phyloP scores from a whole-genome alignment of 35 echinoderm and acorn worm species.

The Eucidaris tribuloides region DNA sequence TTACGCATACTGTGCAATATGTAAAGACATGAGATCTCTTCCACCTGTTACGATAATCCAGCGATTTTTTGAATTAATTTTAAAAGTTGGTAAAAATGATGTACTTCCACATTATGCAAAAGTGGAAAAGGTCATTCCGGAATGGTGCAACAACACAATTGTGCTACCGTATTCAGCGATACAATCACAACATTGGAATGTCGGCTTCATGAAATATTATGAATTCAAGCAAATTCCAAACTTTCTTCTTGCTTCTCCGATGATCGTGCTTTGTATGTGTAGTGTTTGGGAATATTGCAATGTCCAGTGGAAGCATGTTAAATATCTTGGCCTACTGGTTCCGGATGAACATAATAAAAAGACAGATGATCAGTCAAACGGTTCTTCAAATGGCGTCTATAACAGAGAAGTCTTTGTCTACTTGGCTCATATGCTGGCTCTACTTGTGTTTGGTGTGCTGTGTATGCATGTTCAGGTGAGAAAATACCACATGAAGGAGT shows the following conservation, averaged over 20 bases:
- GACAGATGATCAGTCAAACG: conserved; percentile 2
- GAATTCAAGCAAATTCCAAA: conserved; percentile 88
- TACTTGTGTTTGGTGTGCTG: conserved; percentile 61
- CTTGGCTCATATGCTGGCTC: conserved; percentile 48
- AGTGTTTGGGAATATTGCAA: conserved; percentile 37
- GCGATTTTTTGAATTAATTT: too few species aligned
- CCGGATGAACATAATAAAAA: conserved; percentile 43
- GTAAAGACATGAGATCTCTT: too few species aligned
- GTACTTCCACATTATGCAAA: too few species aligned
- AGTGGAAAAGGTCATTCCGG: neutral
- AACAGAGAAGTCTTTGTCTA: conserved; percentile 64
- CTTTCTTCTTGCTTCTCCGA: conserved; percentile 78
- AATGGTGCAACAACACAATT: conserved; percentile 55
- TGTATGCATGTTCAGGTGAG: conserved; percentile 94
- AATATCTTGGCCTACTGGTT: conserved; percentile 55
- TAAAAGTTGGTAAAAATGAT: too few species aligned
- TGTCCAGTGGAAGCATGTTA: conserved; percentile 64
- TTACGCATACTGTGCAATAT: conserved; percentile 57
- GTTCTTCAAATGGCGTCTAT: conserved; percentile 19
- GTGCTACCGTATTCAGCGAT: conserved; percentile 75
- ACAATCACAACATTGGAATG: conserved; percentile 82
- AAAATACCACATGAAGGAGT: too few species aligned
- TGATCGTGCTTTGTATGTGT: conserved; percentile 46
- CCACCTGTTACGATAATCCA: too few species aligned
- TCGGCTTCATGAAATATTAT: conserved; percentile 90